Evolutionary conservation across 2,888 invertebrate species (phyloP), one percentile per base, ranked within the genome.

Genomic region (Lithophane leautieri): DNA sequence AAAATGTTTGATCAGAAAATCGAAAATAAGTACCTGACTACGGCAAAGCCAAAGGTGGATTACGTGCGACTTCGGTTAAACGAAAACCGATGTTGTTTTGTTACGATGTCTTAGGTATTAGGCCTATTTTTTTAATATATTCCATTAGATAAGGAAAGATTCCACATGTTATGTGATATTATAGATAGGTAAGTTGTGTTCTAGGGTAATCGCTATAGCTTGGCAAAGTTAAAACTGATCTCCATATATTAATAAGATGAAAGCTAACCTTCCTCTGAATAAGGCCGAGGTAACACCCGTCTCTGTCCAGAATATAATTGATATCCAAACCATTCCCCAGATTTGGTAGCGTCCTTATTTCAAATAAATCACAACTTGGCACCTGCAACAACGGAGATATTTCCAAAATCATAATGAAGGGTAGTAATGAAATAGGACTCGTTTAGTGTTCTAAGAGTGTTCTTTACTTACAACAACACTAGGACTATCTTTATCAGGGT

Each of bases 331-430:
- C 97, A 77, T 96, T 96, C 28, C 96, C 95, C 34, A 96, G 86
- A 81, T 92, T 94, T 6, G 98, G 97, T 71, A 98, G 92, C 14
- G 93, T 94, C 19, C 96, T 95, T 58, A 97, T 93, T 92, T 98
- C 97, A 89, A 98, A 98, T 79, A 98, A 90, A 92, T 98, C 98
- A 84, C 97, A 97, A 75, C 97, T 96, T 58, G 98, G 98, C 50
- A 98, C 97, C 97, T 98, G 90, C 25, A 92, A 80, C 8, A 75
- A 44, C 34, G n/a, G 8, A 62, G 40, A 52, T 25, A 28, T 34
- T 65, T 66, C 4, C 22, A 22, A 42, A 28, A 67, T 47, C 9
- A 9, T 19, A 73, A 61, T 52, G n/a, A 19, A 75, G 6, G 12
- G 19, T 25, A 25, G 16, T 22, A 54, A 61, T 52, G 4, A 61